A percentile compares a stretch with the other conserved stretches of the same genome.
Conservation (phyloP, 2,797 vertebrate genomes). For the Potorous gilbertii region DNA sequence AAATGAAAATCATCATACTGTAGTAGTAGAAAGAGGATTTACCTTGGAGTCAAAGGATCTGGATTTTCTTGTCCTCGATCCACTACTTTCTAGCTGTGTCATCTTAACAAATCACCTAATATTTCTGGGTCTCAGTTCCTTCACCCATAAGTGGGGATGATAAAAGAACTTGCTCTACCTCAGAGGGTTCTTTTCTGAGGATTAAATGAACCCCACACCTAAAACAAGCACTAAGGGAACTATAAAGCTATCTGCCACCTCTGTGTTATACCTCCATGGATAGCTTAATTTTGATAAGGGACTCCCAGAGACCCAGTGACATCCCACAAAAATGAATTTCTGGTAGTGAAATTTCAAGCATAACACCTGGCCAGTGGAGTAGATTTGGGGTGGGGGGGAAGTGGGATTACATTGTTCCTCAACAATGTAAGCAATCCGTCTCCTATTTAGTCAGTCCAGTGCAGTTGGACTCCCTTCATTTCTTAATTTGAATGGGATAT, state of each 20-base stretch:
- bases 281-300: not conserved
- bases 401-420: not conserved
- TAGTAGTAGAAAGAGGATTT: not conserved
- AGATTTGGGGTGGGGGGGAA: not conserved
- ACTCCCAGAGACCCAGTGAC: not conserved
- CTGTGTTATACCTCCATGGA: not conserved
- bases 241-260: not conserved
- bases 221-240: not conserved
- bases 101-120: slow-evolving; percentile 46
- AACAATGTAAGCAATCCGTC: not conserved
- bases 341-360: not conserved
- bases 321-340: not conserved
- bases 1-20: not conserved
- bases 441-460: not conserved
- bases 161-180: not conserved
- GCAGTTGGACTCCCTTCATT: not conserved
- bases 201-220: slow-evolving; percentile 29
- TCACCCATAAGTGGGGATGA: slow-evolving; percentile 27
- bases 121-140: slow-evolving; percentile 11
- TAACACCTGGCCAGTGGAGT: not conserved
- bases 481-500: not conserved
- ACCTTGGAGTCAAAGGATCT: slow-evolving; percentile 26
- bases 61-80: not conserved
- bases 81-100: slow-evolving; percentile 40
- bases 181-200: not conserved